These are phyloP conservation scores for Hylaea fasciaria DNA, from an alignment of 2,888 invertebrate genomes.

Conservation along the genomic window DNA sequence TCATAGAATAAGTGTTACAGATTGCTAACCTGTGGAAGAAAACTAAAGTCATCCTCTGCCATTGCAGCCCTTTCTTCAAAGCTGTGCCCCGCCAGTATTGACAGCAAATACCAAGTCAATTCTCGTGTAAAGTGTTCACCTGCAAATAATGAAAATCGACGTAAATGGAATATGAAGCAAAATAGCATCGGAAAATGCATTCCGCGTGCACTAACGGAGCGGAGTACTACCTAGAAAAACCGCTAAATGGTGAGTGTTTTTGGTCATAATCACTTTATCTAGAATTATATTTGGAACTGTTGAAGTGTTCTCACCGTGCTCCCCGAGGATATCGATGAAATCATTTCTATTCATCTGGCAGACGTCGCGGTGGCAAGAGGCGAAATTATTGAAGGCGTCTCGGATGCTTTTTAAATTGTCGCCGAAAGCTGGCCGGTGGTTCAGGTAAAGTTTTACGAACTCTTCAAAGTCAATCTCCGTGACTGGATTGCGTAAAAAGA, in stretches of 20 bases:
- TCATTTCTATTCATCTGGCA: constrained; percentile 65
- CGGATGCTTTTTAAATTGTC: constrained; percentile 74
- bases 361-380: constrained; percentile 45
- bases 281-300: too few species aligned
- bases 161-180: not conserved
- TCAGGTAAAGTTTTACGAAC: constrained; percentile 87
- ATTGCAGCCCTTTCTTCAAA: constrained; percentile 70
- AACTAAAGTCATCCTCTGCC: constrained; percentile 65
- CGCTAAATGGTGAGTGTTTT: too few species aligned
- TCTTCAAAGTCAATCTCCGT: constrained; percentile 87
- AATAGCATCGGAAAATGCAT: too few species aligned
- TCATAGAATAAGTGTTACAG: too few species aligned
- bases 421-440: constrained; percentile 87
- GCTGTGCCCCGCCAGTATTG: constrained; percentile 67
- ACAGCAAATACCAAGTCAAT: constrained; percentile 71
- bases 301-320: constrained; percentile 54
- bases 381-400: constrained; percentile 77
- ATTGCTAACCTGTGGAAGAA: constrained; percentile 63
- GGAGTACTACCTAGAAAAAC: too few species aligned
- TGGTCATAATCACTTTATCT: too few species aligned
- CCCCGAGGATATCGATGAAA: constrained; percentile 71
- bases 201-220: too few species aligned
- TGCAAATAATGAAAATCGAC: constrained; percentile 37
- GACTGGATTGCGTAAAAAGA: constrained; percentile 75
- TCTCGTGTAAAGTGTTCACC: constrained; percentile 69